These are phyloP conservation scores for Pasiphila rectangulata DNA, from an alignment of 2,888 invertebrate species.

Conservation along the genomic window DNA sequence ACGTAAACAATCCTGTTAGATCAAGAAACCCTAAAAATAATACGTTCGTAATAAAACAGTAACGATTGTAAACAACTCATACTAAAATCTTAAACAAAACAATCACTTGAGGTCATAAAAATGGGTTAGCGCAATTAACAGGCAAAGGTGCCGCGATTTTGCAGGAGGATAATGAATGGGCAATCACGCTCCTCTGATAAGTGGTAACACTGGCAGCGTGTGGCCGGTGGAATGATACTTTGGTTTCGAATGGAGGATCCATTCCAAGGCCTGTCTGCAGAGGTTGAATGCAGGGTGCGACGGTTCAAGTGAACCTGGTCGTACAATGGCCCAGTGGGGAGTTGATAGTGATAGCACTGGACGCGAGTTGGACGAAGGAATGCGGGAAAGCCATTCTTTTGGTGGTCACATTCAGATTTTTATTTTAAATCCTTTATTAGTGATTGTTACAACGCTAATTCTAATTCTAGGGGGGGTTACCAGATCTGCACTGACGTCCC, in stretches of 20 bases:
- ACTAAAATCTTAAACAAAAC: neutral
- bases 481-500: too few species aligned
- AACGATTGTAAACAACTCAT: neutral
- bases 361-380: neutral
- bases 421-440: too few species aligned
- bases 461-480: too few species aligned
- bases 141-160: slow-evolving; percentile 58
- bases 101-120: slow-evolving; percentile 36
- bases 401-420: too few species aligned
- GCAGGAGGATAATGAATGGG: slow-evolving; percentile 56
- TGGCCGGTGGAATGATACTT: slow-evolving; percentile 36
- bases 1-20: too few species aligned
- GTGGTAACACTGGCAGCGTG: slow-evolving; percentile 37
- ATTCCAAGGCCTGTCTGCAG: slow-evolving; percentile 23
- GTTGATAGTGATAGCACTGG: slow-evolving; percentile 19
- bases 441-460: too few species aligned
- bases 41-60: neutral
- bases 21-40: too few species aligned
- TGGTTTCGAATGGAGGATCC: slow-evolving; percentile 28
- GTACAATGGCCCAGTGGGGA: slow-evolving; percentile 34
- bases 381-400: too few species aligned
- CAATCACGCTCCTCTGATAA: slow-evolving; percentile 57
- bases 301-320: slow-evolving; percentile 24
- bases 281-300: slow-evolving; percentile 27
- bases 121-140: slow-evolving; percentile 55